phyloP scores from a whole-genome alignment of 2,113 vertebrate genomes.

The Holacanthus passer region DNA sequence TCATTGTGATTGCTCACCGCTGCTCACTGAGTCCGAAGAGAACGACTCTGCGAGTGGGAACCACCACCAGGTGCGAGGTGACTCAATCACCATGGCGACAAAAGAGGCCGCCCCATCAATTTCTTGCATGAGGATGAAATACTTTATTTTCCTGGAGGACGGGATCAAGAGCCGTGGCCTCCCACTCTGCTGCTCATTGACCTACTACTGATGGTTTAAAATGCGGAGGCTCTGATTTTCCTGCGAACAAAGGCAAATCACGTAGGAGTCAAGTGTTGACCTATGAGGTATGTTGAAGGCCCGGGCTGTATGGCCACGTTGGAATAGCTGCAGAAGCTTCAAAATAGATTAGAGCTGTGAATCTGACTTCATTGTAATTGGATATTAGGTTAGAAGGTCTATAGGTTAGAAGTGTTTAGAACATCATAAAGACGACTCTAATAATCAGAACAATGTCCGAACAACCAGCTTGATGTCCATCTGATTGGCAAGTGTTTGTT shows the following conservation, averaged over 20 bases:
- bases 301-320: background rate
- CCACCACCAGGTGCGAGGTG: conserved; percentile 28
- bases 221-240: conserved; percentile 37
- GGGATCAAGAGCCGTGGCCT: conserved; percentile 48
- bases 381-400: no score
- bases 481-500: no score
- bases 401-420: background rate
- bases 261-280: conserved; percentile 40
- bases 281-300: conserved; percentile 7
- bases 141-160: conserved; percentile 37
- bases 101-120: conserved; percentile 29
- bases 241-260: conserved; percentile 55
- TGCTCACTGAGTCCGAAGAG: conserved; percentile 26
- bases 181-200: conserved; percentile 53
- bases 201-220: conserved; percentile 25
- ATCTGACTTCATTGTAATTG: background rate
- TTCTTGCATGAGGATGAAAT: conserved; percentile 38
- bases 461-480: no score
- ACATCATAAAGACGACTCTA: background rate
- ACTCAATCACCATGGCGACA: conserved; percentile 70
- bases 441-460: no score
- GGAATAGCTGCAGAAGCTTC: background rate
- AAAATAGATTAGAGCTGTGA: conserved; percentile 15
- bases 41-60: conserved; percentile 22
- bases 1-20: conserved; percentile 38